Base-by-base conservation (phyloP, 2,797 vertebrate genomes). In the Chlorospingus flavigularis region DNA sequence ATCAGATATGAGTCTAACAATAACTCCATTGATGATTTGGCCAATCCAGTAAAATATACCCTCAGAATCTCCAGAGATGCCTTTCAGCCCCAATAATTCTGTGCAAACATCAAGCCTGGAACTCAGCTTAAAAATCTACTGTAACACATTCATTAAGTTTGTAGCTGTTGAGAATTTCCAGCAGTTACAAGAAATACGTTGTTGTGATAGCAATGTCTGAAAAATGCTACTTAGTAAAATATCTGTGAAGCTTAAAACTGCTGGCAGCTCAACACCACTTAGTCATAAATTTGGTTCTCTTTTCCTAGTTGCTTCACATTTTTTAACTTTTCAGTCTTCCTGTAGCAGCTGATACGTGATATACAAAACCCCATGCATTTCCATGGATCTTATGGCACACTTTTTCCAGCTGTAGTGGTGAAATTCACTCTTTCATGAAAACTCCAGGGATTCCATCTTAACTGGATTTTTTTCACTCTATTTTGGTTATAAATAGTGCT, bases 141-240 rank as follows among this genome's bases (percentile, higher is more conserved):
- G 10, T 25, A 62, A n/a, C 11, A 24, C 19, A 8, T 54, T 54
- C 2, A 17, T 53, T 37, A 37, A 4, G 4, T 24, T 83, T 68
- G 37, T 28, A 39, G 20, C 18, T 42, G n/a, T 54, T 63, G 20
- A 42, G n/a, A 73, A 13, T 60, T 73, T 73, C 28, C 4, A 58
- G 15, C 24, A 3, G 10, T 25, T 58, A 26, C 28, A 48, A 53
- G 40, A 61, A 40, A 70, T 54, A 23, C 6, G 4, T 7, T 42
- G 1, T 10, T 42, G 25, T 0, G 0, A 48, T 14, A 23, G 3
- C 42, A 57, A 77, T 21, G 25, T 18, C 11, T 43, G 45, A 31
- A 23, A 26, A 70, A 25, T 13, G 21, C 57, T 53, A 3, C 10
- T 48, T 53, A n/a, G 28, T 48, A n/a, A 88, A 86, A 45, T 53